phyloP scores from a whole-genome alignment of 2,113 vertebrate genomes.

The Rhinopomastus cyanomelas region DNA sequence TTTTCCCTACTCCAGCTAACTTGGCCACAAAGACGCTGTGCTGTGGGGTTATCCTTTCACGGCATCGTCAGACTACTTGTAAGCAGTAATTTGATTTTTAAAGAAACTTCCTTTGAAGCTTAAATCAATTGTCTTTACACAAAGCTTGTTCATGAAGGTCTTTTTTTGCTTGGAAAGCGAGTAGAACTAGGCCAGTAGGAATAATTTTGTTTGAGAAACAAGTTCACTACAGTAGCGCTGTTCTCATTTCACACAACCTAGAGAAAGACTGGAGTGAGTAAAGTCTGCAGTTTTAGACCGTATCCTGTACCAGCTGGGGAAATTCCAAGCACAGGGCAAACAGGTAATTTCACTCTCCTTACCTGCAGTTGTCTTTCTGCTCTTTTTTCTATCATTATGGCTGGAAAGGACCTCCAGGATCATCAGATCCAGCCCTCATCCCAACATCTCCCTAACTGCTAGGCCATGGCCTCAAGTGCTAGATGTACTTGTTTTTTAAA shows the following conservation, averaged over 20 bases:
- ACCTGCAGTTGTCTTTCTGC: not conserved
- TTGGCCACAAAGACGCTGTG: not conserved
- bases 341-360: not conserved
- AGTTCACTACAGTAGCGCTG: accelerated
- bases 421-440: too few relatives aligned
- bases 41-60: not conserved
- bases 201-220: not conserved
- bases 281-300: not conserved
- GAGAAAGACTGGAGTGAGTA: not conserved
- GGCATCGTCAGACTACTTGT: not conserved
- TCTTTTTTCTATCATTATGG: not conserved
- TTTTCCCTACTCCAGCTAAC: not conserved
- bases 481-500: too few relatives aligned
- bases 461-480: too few relatives aligned
- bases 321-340: not conserved
- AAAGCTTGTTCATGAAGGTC: not conserved
- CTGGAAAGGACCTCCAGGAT: too few relatives aligned
- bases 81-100: not conserved
- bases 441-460: too few relatives aligned
- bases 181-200: not conserved
- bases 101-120: not conserved
- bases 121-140: not conserved
- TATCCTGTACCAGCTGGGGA: not conserved
- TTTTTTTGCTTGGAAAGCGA: not conserved
- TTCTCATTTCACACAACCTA: not conserved